Evolutionary conservation across 2,113 vertebrate genomes (phyloP), one percentile per base, ranked within the genome.

Genomic region (Prochilodus magdalenae): DNA sequence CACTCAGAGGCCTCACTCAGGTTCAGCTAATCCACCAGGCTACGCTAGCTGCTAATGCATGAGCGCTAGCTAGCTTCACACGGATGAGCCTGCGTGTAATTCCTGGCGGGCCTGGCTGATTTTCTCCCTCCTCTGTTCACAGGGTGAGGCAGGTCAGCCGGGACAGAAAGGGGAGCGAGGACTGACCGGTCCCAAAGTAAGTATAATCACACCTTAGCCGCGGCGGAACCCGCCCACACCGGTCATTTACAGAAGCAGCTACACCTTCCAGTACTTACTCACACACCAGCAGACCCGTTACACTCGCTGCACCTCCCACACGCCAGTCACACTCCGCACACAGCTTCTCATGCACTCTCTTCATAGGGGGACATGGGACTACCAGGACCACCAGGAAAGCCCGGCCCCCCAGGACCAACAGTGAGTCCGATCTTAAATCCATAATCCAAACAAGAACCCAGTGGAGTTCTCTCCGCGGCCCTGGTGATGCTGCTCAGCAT

Each of bases 101-200:
- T 57, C 6, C 24, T 66, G 29, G 22, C 29, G 24, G 40, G 65
- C 12, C 13, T 67, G 15, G 33, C 27, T 44, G 47, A 6, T 15
- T 16, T 18, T 30, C 20, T 20, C 5, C 16, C 12, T 75, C 5
- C 13, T 73, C n/a, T 1, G 30, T 71, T 75, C n/a, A 27, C 60
- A 88, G 87, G 87, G 84, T 26, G 82, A 86, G 70, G 65, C 63
- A 22, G 84, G 87, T 30, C 78, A 47, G 55, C 69, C 73, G 27
- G 85, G 87, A 16, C 82, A 77, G 3, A 84, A 84, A 30, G 87
- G 87, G 4, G 82, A 87, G 63, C 47, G 81, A 72, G 87, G 87
- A 15, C 49, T 83, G 5, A 69, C 83, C 24, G 87, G 87, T 33
- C 16, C 70, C 60, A 87, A 84, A 82, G 87, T 88, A 88, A 85